phyloP scores from a whole-genome alignment of 2,113 vertebrate genomes.

The Montifringilla adamsi region DNA sequence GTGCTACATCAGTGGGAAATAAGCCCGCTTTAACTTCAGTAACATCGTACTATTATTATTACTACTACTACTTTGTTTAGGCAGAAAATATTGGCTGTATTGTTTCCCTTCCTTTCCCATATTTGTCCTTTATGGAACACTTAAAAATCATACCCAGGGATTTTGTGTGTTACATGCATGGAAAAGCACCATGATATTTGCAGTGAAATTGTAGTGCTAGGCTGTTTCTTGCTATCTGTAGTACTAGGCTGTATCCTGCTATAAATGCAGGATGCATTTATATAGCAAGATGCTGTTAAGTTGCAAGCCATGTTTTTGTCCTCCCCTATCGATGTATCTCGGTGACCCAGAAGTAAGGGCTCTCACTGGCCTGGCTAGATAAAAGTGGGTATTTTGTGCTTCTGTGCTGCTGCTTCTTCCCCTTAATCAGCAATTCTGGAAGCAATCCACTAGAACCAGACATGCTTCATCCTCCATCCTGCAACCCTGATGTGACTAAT shows the following conservation, averaged over 20 bases:
- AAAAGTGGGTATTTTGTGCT: conserved; percentile 34
- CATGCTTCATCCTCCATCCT: not conserved
- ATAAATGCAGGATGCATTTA: not conserved
- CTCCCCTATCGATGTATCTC: not conserved
- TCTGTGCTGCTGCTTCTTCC: conserved; percentile 25
- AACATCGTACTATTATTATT: not conserved
- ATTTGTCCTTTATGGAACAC: not conserved
- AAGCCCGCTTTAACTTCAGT: not conserved
- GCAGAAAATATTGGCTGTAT: not conserved
- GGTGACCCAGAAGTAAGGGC: conserved; percentile 19
- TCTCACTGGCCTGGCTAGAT: conserved; percentile 30
- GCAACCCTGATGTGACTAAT: not conserved
- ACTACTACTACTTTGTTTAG: not conserved
- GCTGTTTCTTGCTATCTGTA: not conserved
- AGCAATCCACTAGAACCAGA: conserved; percentile 15
- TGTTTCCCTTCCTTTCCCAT: not conserved
- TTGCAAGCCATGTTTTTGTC: conserved; percentile 17
- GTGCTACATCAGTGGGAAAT: not conserved
- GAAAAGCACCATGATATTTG: not conserved
- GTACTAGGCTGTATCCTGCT: not conserved
- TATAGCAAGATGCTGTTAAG: not conserved
- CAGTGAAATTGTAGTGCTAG: not conserved
- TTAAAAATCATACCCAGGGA: not conserved
- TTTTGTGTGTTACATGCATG: not conserved
- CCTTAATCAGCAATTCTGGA: conserved; percentile 42